Evolutionary conservation across 2,888 invertebrate species (phyloP), one percentile per base, ranked within the genome.

Genomic region (Agrochola litura): DNA sequence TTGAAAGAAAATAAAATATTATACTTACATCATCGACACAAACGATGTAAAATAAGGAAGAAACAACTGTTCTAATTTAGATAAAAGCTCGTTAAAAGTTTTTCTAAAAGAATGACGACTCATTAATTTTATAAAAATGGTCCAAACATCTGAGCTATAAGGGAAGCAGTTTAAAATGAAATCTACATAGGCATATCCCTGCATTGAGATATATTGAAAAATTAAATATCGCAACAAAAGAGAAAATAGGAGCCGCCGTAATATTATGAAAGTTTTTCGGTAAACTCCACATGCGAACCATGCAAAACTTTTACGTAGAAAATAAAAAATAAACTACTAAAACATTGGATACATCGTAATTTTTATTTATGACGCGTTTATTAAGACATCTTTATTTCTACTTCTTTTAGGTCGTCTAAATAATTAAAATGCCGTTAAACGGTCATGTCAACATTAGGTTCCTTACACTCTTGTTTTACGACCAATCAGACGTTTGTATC

Each of bases 291-390:
- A 74, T 60, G 65, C 41, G 49, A 64, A 73, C 67, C n/a, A 64
- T 14, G 72, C 14, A 64, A 64, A 85, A 67, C 41, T 63, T 66
- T 67, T 16, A 80, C 63, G 41, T 49, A 65, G 16, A 10, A 73
- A 75, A 77, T 64, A 73, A 76, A 82, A 65, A 60, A 56, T 8
- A 56, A 79, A 63, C 65, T 66, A 80, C 60, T 76, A 85, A 87
- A 83, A 85, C 80, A 86, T 81, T 19, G 37, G 49, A 83, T 52
- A 58, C 61, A 43, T 81, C 76, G 79, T 81, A 77, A 74, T 76
- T 84, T 77, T 86, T 81, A 84, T 89, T 87, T 88, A 88, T 84
- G 75, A 77, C 75, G 66, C 79, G 76, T 89, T 87, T 88, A 90
- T 84, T 82, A 79, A 81, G 78, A 85, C 87, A 82, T 85, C 86